Conservation (phyloP, 1,140 invertebrate genomes). For the Nylanderia fulva region DNA sequence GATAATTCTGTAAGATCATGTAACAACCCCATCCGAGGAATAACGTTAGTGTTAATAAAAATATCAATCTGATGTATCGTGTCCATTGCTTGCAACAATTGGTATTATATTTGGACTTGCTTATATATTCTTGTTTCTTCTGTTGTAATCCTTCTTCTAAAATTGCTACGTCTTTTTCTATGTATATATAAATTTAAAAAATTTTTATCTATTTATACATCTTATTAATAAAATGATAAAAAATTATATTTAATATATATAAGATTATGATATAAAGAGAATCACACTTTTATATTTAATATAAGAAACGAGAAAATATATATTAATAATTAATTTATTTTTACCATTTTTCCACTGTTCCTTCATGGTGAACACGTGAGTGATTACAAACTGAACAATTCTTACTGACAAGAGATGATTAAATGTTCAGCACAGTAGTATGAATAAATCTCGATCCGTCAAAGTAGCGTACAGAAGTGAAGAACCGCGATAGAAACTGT, state of each 20-base stretch:
- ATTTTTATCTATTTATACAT: neutral
- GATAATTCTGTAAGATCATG: constrained; percentile 18
- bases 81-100: neutral
- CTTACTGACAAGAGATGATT: constrained; percentile 4
- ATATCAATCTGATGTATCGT: constrained; percentile 50
- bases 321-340: constrained; percentile 47
- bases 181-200: neutral
- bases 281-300: neutral
- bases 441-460: constrained; percentile 59
- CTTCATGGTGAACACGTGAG: constrained; percentile 66
- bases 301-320: neutral
- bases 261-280: too few relatives aligned
- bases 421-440: constrained; percentile 44
- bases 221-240: constrained; percentile 7
- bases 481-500: constrained; percentile 33
- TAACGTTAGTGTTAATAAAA: constrained; percentile 59
- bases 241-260: too few relatives aligned
- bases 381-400: constrained; percentile 46
- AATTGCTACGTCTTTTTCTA: constrained; percentile 35
- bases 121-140: neutral
- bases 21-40: constrained; percentile 61
- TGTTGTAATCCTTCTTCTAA: constrained; percentile 41
- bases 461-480: constrained; percentile 59
- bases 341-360: constrained; percentile 37
- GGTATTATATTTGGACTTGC: neutral